Evolutionary conservation across 2,113 vertebrate species (phyloP).

Genomic region (Rhinoderma darwinii): DNA sequence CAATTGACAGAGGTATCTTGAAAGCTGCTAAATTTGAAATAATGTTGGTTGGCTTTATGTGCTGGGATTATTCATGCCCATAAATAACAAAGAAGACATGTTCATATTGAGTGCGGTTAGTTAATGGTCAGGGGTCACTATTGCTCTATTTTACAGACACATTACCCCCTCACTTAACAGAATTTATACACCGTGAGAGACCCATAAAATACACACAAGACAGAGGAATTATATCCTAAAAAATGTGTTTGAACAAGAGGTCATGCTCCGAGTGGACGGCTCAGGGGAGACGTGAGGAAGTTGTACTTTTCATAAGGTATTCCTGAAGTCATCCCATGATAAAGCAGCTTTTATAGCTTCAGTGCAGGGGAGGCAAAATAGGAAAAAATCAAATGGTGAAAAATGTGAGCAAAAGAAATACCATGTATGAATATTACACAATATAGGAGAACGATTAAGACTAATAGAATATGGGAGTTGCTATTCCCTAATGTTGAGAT

Average conservation of each 20-base stretch:
- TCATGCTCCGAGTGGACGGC: constrained; percentile 31
- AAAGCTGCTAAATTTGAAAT: constrained; percentile 29
- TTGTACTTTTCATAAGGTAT: constrained; percentile 40
- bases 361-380: neutral
- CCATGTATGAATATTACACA: neutral
- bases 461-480: neutral
- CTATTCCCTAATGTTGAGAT: neutral
- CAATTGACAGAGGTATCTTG: neutral
- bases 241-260: constrained; percentile 50
- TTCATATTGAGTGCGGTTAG: constrained; percentile 38
- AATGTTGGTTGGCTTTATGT: constrained; percentile 3
- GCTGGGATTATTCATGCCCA: constrained; percentile 33
- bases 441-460: neutral
- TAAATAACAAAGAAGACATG: constrained; percentile 45
- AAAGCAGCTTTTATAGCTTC: constrained; percentile 2
- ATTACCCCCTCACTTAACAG: constrained; percentile 38
- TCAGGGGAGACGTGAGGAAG: constrained; percentile 42
- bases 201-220: constrained; percentile 43
- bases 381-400: neutral
- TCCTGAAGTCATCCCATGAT: constrained; percentile 22
- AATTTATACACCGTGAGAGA: constrained; percentile 49
- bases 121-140: constrained; percentile 46
- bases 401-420: neutral
- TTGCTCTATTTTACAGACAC: constrained; percentile 37
- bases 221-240: constrained; percentile 46